Conservation (phyloP, 92 coral and sea anemone genomes). For the Galaxea fascicularis region DNA sequence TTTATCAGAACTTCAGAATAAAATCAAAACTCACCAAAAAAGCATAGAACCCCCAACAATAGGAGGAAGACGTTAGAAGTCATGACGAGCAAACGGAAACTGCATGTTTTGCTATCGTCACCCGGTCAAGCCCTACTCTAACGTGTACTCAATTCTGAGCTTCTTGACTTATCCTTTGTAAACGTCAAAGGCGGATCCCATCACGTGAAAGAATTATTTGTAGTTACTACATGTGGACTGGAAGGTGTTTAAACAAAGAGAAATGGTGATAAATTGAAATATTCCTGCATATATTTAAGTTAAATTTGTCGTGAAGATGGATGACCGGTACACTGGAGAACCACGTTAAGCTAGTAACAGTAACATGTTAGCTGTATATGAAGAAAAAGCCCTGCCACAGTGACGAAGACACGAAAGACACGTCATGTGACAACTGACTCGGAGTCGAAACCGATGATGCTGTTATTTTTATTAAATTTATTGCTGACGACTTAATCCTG, state of each 20-base stretch:
- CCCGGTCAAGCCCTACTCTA: not conserved
- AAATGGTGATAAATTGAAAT: not conserved
- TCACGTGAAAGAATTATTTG: not conserved
- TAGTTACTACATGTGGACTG: conserved; percentile 1
- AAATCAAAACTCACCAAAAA: not conserved
- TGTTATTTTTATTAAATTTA: too few species aligned
- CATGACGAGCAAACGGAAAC: not conserved
- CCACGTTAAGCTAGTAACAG: too few species aligned
- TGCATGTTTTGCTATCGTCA: not conserved
- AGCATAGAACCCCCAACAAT: conserved; percentile 1
- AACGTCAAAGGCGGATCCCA: not conserved
- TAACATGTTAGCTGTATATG: too few species aligned
- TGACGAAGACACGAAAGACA: too few species aligned
- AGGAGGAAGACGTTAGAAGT: not conserved
- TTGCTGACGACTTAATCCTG: too few species aligned
- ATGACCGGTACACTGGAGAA: not conserved
- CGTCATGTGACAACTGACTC: too few species aligned
- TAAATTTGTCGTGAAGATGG: not conserved
- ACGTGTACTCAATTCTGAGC: not conserved
- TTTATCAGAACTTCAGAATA: too few species aligned
- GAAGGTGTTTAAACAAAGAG: conserved; percentile 17
- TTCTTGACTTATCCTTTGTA: not conserved
- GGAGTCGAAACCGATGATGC: too few species aligned
- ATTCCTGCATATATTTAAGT: not conserved
- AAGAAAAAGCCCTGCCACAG: too few species aligned